Evolutionary conservation across 2,113 vertebrate genomes (phyloP).

Genomic region (Heloderma charlesbogerti): DNA sequence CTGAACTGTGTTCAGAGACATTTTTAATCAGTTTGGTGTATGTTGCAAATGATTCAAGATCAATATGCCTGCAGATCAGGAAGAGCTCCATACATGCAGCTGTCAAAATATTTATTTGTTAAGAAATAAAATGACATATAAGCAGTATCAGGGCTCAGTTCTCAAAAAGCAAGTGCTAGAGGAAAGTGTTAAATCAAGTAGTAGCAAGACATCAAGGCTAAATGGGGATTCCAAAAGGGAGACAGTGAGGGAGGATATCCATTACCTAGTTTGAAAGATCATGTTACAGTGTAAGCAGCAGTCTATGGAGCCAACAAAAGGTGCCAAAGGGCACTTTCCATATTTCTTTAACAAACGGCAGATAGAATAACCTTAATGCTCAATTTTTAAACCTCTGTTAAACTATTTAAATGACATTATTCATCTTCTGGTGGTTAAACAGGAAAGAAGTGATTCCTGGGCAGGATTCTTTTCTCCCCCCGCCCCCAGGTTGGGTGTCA

Average conservation of each 20-base stretch:
- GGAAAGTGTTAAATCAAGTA: neutral
- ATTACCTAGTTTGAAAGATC: neutral
- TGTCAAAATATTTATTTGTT: neutral
- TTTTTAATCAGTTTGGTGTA: neutral
- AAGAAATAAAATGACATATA: neutral
- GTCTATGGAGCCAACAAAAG: neutral
- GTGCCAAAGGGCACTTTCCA: neutral
- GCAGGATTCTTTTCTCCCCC: neutral
- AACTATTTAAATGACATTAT: constrained; percentile 4
- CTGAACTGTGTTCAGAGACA: neutral
- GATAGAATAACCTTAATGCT: neutral
- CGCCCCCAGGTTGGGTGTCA: neutral
- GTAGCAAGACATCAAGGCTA: neutral
- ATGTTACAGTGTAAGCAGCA: neutral
- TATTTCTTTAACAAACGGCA: neutral
- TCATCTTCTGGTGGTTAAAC: constrained; percentile 8
- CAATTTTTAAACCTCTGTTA: neutral
- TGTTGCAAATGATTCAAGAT: neutral
- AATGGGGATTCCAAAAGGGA: neutral
- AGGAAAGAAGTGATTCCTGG: neutral
- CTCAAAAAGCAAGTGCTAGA: neutral
- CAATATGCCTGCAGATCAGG: no score
- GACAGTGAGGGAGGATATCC: neutral
- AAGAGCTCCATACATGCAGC: neutral
- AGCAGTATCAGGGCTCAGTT: neutral